Conservation (phyloP, 2,113 vertebrate genomes). For the Apus apus region DNA sequence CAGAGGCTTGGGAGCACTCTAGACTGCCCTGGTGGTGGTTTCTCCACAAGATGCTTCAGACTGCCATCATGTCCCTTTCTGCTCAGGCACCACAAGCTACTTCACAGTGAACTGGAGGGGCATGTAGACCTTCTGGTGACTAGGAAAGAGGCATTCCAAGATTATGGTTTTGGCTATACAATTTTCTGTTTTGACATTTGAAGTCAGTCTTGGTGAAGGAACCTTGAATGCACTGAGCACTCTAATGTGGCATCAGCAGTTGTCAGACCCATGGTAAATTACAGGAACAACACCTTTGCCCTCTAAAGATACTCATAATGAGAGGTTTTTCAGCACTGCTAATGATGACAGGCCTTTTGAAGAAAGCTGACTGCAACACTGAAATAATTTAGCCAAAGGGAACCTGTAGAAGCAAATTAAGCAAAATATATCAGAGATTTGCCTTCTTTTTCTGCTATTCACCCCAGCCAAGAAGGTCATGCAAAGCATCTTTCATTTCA, state of each 20-base stretch:
- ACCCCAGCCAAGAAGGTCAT: not conserved
- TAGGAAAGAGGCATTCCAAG: not conserved
- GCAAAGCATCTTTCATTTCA: constrained; percentile 10
- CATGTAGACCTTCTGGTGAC: not conserved
- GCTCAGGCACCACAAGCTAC: not conserved
- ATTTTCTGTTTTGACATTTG: fast-evolving
- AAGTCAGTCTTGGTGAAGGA: not conserved
- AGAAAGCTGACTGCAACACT: not conserved
- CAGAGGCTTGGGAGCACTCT: not conserved
- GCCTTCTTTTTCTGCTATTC: not conserved
- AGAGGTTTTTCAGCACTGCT: not conserved
- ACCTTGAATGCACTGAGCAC: not conserved
- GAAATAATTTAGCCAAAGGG: not conserved
- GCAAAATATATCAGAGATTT: not conserved
- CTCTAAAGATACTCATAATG: not conserved
- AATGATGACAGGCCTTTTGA: not conserved
- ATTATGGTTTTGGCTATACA: fast-evolving
- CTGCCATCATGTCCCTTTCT: fast-evolving
- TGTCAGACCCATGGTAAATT: not conserved
- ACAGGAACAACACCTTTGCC: not conserved
- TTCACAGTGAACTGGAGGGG: not conserved
- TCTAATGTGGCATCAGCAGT: not conserved
- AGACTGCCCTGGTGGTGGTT: not conserved
- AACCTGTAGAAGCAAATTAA: constrained; percentile 18
- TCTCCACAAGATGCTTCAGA: not conserved